Percentiles rank a stretch among this genome's conserved stretches.
Conservation (phyloP, 2,888 invertebrate genomes). For the Tetranychus truncatus region DNA sequence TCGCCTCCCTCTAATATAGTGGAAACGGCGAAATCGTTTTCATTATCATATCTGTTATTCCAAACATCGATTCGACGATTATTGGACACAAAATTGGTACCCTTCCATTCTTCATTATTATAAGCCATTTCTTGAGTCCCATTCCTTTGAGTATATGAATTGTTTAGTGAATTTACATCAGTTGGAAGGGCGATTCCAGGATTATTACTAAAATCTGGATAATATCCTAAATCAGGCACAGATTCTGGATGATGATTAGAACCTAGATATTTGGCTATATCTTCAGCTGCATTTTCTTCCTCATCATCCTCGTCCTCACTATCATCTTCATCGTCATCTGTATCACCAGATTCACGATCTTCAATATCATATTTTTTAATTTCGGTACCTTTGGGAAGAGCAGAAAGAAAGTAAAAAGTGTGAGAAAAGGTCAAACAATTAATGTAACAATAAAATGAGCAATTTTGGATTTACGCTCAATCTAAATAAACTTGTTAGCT, state of each 20-base stretch:
- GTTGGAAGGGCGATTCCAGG: background rate
- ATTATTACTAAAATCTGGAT: constrained; percentile 3
- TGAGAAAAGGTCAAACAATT: background rate
- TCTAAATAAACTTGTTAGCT: background rate
- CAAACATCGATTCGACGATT: background rate
- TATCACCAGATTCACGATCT: constrained; percentile 7
- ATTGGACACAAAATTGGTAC: background rate
- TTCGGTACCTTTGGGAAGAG: background rate
- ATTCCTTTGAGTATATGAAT: background rate
- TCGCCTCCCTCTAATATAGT: constrained; percentile 3
- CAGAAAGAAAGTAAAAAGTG: background rate
- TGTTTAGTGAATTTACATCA: background rate
- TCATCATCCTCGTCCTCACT: constrained; percentile 9
- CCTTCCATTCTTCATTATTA: constrained; percentile 2
- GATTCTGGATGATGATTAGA: background rate
- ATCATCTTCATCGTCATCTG: constrained; percentile 6
- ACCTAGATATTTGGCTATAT: constrained; percentile 13
- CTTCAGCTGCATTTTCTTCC: constrained; percentile 4
- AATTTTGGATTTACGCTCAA: background rate
- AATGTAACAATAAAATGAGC: background rate
- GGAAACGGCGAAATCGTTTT: background rate
- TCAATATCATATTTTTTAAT: constrained; percentile 9
- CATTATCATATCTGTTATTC: constrained; percentile 7
- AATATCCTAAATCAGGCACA: constrained; percentile 7
- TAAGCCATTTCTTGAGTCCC: background rate